Evolutionary conservation across 2,797 vertebrate species (phyloP), one percentile per base, ranked within the genome.

Genomic region (Sciaenops ocellatus): DNA sequence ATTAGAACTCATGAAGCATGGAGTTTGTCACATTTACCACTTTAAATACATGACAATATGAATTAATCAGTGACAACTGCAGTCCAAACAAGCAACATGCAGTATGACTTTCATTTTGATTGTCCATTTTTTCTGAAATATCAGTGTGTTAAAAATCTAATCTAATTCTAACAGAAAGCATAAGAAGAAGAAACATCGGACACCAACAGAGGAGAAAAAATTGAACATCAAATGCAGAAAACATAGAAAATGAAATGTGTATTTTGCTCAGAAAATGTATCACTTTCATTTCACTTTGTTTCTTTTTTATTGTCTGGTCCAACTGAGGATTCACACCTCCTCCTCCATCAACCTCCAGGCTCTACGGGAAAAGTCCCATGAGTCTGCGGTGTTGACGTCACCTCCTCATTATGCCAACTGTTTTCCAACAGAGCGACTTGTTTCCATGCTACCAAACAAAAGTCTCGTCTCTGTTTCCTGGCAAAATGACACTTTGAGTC

Each of bases 371-470:
- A 80, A 54, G 71, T 90, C 89, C 85, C 88, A 72, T 18, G 77
- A 85, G 87, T 60, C 57, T n/a, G 2, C 2, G 1, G 20, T 5
- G 62, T 46, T 89, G 90, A 89, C 85, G 87, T 92, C 88, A 89
- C 47, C 68, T 50, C 64, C 75, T 84, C 52, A 70, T 76, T 74
- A 77, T 78, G 76, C 76, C 70, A 83, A 64, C 56, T 69, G 66
- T 81, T 82, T 75, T 71, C 84, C 71, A 85, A 86, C 72, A 48
- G n/a, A 66, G 73, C 61, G 75, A 83, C 80, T 78, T 84, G 88
- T 89, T 91, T 90, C 83, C 75, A 64, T 86, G 87, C 88, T 81
- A 76, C 81, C 89, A 85, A 85, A 79, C 74, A 85, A 79, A 82
- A 77, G 73, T 69, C 71, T 79, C 0, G 20, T 71, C 81, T 59